A percentile compares a stretch with the other conserved stretches of the same genome.
Evolutionary conservation across 2,113 vertebrate genomes (phyloP).

Genomic region (Thermophis baileyi): DNA sequence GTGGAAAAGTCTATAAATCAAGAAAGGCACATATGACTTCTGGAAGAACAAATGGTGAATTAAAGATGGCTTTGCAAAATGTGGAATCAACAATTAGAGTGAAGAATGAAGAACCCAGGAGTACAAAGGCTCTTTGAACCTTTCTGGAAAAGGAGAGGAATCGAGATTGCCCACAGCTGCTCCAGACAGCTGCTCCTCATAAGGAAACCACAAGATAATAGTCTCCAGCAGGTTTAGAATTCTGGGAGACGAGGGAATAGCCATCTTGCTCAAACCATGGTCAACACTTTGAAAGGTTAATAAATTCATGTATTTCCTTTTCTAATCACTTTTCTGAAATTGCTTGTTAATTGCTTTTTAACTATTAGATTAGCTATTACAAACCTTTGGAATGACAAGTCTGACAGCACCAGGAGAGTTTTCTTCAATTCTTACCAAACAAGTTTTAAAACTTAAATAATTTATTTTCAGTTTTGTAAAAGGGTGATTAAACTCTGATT

Average conservation of each 20-base stretch:
- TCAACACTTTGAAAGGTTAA: background rate
- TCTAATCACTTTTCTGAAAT: background rate
- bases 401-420: background rate
- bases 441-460: background rate
- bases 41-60: background rate
- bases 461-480: background rate
- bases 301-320: background rate
- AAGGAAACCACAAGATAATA: background rate
- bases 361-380: background rate
- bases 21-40: background rate
- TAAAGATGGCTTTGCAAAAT: background rate
- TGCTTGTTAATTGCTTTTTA: background rate
- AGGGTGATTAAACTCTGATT: background rate
- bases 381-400: background rate
- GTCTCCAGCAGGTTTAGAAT: background rate
- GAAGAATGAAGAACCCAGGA: background rate
- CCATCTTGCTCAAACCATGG: background rate
- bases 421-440: background rate
- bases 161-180: background rate
- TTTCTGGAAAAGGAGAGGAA: background rate
- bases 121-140: background rate
- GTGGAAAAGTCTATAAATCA: background rate
- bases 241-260: background rate
- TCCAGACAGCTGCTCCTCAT: background rate
- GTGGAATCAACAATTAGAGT: background rate